Evolutionary conservation across 2,113 vertebrate species (phyloP), one percentile per base, ranked within the genome.

Genomic region (Melospiza georgiana): DNA sequence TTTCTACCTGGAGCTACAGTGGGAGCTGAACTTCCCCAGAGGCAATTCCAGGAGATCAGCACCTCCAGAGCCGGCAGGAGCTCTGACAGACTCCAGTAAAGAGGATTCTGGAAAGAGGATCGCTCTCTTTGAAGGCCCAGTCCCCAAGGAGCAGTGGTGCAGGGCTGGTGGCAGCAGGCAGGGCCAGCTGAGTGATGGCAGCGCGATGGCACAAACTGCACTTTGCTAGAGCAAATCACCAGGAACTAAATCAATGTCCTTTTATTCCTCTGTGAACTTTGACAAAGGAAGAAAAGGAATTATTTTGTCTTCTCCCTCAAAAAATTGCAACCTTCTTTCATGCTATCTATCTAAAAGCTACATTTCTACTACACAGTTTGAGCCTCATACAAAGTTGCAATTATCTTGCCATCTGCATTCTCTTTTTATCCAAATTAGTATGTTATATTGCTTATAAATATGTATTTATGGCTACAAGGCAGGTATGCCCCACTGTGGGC

Each of bases 341-440:
- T 11, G 57, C 57, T 28, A 87, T 84, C 65, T 84, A 77, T 22
- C 51, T 76, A 84, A 97, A 87, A 61, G 62, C 81, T 73, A 69
- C 72, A 85, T 78, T 95, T 90, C 92, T 88, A 44, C 74, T 37
- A 71, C 72, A 77, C 69, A 84, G 62, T 77, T 95, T 88, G 90
- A 95, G 28, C 67, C 44, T 74, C 51, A 19, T 12, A 16, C 27
- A 65, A 83, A 82, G 78, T 35, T 81, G 66, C 89, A 95, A 96
- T 95, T 95, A 96, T 68, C 58, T 14, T 87, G 73, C 94, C 92
- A 97, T 92, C 84, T 94, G 89, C 44, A 61, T 39, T 94, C 84
- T 41, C 81, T 95, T 95, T 88, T 84, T 92, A 95, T 90, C 75
- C 74, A 95, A 94, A 71, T 87, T 67, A 92, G 59, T 93, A 74